Conservation (phyloP, 2,113 vertebrate genomes). For the Neotoma lepida region DNA sequence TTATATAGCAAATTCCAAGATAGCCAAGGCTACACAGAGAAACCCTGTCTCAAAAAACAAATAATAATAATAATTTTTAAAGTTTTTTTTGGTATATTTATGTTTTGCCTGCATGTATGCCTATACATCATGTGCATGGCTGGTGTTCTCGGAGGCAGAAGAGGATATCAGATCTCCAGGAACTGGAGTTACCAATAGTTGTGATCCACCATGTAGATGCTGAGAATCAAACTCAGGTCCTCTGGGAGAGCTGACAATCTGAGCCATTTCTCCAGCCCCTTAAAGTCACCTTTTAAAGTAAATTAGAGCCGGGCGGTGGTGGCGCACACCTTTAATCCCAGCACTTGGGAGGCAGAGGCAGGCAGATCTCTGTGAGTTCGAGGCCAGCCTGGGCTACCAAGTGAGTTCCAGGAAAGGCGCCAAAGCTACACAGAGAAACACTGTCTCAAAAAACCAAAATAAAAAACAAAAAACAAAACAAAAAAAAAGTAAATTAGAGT, state of each 20-base stretch:
- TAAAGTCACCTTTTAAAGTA: conserved; percentile 42
- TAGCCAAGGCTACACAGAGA: background rate
- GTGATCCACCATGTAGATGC: background rate
- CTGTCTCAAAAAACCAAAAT: too few relatives aligned
- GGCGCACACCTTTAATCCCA: too few relatives aligned
- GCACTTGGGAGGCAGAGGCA: too few relatives aligned
- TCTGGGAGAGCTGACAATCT: background rate
- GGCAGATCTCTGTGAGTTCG: too few relatives aligned
- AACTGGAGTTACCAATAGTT: background rate
- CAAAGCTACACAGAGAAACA: too few relatives aligned
- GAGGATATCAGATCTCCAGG: background rate
- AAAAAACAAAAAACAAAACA: too few relatives aligned
- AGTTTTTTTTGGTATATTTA: background rate
- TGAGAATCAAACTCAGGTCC: background rate
- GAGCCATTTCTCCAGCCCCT: background rate
- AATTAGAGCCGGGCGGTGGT: too few relatives aligned
- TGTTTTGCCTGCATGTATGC: background rate
- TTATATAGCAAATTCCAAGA: background rate
- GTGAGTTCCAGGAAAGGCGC: too few relatives aligned
- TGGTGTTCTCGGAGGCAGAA: background rate
- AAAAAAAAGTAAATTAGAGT: conserved; percentile 47
- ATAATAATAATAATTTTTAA: background rate
- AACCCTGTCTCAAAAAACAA: background rate
- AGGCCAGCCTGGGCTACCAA: too few relatives aligned
- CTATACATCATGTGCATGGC: background rate